Evolutionary conservation across 2,888 invertebrate genomes (phyloP).

Genomic region (Eremobia ochroleuca): DNA sequence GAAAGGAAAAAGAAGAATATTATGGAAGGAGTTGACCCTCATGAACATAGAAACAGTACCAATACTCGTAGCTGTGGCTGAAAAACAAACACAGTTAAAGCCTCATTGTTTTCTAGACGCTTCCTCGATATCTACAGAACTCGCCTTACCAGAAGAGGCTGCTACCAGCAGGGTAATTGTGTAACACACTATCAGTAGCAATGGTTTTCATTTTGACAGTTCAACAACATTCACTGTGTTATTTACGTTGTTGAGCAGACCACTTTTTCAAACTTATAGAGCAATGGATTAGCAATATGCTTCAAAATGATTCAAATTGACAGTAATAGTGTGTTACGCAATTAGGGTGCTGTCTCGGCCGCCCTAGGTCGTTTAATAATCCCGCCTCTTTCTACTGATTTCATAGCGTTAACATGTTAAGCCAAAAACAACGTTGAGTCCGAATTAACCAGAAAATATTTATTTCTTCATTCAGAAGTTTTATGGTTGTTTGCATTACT

Average conservation of each 20-base stretch:
- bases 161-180: too few relatives aligned
- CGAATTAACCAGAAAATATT: not conserved
- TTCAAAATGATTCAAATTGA: too few relatives aligned
- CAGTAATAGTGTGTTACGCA: too few relatives aligned
- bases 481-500: not conserved
- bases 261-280: too few relatives aligned
- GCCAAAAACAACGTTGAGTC: not conserved
- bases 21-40: not conserved
- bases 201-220: too few relatives aligned
- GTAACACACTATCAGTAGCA: too few relatives aligned
- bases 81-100: not conserved
- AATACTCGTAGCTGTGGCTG: not conserved
- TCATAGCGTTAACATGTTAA: not conserved
- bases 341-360: too few relatives aligned
- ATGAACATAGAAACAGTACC: not conserved
- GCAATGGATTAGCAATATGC: too few relatives aligned
- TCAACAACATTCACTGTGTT: too few relatives aligned
- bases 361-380: not conserved
- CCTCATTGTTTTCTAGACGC: not conserved
- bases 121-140: too few relatives aligned
- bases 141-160: not conserved
- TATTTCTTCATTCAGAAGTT: not conserved
- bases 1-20: not conserved
- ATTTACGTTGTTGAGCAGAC: too few relatives aligned
- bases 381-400: not conserved